Percentiles rank a stretch among this genome's conserved stretches.
Evolutionary conservation across 2,888 invertebrate genomes (phyloP).

Genomic region (Chrysotoxum bicinctum): DNA sequence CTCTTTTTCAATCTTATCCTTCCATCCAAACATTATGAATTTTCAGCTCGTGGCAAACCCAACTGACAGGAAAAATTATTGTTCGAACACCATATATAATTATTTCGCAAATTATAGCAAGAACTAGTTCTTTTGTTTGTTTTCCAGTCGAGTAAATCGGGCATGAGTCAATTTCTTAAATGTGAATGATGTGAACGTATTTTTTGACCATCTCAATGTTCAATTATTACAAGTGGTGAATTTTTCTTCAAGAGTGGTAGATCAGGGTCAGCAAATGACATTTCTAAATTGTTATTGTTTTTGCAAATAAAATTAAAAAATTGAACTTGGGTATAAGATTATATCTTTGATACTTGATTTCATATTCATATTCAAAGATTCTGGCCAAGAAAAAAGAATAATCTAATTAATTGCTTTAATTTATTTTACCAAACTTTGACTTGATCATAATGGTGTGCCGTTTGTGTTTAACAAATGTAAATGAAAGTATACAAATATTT

Average conservation of each 20-base stretch:
- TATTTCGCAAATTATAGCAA: too few species aligned
- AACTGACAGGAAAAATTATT: too few species aligned
- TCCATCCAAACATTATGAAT: too few species aligned
- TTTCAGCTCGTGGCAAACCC: too few species aligned
- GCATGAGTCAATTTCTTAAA: too few species aligned
- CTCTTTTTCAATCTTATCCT: too few species aligned
- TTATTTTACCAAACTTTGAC: not conserved
- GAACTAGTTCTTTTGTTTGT: too few species aligned
- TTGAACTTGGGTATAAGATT: not conserved
- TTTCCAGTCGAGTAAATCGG: too few species aligned
- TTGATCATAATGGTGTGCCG: constrained; percentile 45
- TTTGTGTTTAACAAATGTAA: constrained; percentile 48
- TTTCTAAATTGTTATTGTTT: not conserved
- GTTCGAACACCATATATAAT: too few species aligned
- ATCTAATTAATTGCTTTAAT: not conserved
- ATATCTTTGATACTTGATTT: not conserved
- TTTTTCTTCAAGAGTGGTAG: too few species aligned
- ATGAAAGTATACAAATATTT: not conserved
- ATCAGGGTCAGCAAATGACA: not conserved
- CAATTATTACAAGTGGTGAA: not conserved
- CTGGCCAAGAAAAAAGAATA: not conserved
- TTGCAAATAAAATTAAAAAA: not conserved
- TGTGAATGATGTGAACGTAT: not conserved
- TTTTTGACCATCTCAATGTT: not conserved
- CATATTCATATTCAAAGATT: not conserved